Conservation (phyloP, 53 echinoderm and acorn worm genomes). For the Antedon mediterranea region DNA sequence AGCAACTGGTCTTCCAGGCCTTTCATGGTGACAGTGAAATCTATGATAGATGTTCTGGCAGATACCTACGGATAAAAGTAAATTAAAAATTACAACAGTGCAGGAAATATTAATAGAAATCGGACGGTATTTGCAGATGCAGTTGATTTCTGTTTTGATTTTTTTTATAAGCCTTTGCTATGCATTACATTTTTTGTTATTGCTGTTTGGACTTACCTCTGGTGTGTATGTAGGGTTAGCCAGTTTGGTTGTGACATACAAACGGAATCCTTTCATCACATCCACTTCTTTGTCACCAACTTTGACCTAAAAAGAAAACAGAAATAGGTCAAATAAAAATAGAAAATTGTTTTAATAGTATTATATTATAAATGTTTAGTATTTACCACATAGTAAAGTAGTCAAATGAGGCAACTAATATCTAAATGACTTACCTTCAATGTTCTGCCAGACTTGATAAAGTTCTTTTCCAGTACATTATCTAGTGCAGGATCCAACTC, state of each 20-base stretch:
- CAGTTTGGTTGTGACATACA: conserved; percentile 95
- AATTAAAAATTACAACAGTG: not conserved
- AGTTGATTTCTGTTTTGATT: not conserved
- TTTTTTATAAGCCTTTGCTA: too few species aligned
- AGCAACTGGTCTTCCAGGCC: conserved; percentile 93
- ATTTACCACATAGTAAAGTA: too few species aligned
- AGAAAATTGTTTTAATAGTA: too few species aligned
- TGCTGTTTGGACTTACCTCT: conserved; percentile 39
- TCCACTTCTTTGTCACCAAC: conserved; percentile 98
- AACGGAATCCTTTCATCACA: conserved; percentile 83
- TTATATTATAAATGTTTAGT: too few species aligned
- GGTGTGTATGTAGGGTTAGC: conserved; percentile 97
- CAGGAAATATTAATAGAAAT: not conserved
- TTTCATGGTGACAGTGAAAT: conserved; percentile 99
- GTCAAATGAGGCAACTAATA: too few species aligned
- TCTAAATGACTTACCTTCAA: conserved; percentile 67
- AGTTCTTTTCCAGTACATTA: conserved; percentile 97
- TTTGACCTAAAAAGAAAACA: conserved; percentile 47
- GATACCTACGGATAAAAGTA: conserved; percentile 43
- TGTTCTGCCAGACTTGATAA: conserved; percentile 97
- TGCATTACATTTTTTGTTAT: too few species aligned
- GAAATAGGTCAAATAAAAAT: too few species aligned
- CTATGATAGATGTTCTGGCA: conserved; percentile 91
- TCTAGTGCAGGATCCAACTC: conserved; percentile 93
- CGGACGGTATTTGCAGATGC: not conserved